Conservation (phyloP, 2,797 vertebrate species). For the Otolemur crassicaudatus region DNA sequence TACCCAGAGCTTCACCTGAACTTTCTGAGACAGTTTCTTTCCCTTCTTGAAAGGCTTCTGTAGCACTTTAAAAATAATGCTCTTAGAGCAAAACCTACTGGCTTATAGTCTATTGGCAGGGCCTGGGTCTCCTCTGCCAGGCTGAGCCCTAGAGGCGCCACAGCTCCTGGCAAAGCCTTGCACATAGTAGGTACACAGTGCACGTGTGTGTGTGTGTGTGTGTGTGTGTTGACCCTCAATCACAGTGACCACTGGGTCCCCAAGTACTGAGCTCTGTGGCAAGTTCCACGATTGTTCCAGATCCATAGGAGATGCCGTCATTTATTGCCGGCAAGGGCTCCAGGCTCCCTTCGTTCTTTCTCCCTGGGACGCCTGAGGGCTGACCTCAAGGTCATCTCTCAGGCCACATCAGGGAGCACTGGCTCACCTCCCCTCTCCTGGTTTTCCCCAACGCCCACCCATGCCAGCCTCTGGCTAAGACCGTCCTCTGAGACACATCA, state of each 20-base stretch:
- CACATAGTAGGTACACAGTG: rapidly evolving
- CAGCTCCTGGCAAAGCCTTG: rapidly evolving
- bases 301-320: background rate
- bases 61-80: background rate
- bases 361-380: background rate
- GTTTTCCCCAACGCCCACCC: background rate
- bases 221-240: background rate
- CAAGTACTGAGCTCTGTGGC: background rate
- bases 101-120: background rate
- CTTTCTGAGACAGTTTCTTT: background rate
- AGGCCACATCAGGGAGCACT: background rate
- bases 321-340: background rate
- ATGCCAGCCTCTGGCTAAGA: background rate
- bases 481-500: background rate
- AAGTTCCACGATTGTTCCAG: background rate
- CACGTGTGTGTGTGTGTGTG: rapidly evolving
- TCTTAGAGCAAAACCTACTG: background rate
- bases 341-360: background rate
- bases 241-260: background rate
- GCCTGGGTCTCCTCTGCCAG: background rate
- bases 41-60: background rate
- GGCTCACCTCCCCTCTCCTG: background rate
- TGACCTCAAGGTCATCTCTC: background rate
- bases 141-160: background rate
- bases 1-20: background rate